Conservation (phyloP, 1,140 invertebrate species). For the Muscidifurax raptorellus region DNA sequence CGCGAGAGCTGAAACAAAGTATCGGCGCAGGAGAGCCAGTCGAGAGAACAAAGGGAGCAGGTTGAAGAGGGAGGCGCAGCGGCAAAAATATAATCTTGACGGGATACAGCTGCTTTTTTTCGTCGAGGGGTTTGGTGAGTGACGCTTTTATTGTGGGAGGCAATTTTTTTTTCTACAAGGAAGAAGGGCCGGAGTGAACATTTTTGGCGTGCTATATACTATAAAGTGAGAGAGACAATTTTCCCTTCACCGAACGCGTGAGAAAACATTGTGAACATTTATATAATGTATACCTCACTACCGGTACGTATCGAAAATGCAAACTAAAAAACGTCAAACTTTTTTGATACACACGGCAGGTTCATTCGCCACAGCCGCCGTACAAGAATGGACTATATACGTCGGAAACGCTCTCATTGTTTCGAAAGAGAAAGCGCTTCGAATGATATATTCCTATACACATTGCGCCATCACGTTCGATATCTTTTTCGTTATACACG, state of each 20-base stretch:
- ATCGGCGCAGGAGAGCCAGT: neutral
- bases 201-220: too few relatives aligned
- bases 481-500: neutral
- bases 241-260: neutral
- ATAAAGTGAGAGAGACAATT: neutral
- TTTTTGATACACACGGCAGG: neutral
- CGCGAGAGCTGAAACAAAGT: constrained; percentile 21
- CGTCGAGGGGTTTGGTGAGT: neutral
- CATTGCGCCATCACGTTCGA: neutral
- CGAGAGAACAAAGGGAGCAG: neutral
- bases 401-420: neutral
- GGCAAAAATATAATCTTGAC: neutral
- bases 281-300: too few relatives aligned
- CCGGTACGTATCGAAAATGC: too few relatives aligned
- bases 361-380: too few relatives aligned
- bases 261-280: too few relatives aligned
- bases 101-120: neutral
- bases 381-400: neutral
- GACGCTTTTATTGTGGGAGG: neutral
- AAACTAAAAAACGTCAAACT: neutral
- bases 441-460: neutral
- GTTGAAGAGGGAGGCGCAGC: neutral
- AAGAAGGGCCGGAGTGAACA: too few relatives aligned
- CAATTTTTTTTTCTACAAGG: neutral
- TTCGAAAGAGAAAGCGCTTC: neutral